A percentile compares a stretch with the other conserved stretches of the same genome.
Conservation (phyloP, 2,888 invertebrate species). For the Neelides folsomi region DNA sequence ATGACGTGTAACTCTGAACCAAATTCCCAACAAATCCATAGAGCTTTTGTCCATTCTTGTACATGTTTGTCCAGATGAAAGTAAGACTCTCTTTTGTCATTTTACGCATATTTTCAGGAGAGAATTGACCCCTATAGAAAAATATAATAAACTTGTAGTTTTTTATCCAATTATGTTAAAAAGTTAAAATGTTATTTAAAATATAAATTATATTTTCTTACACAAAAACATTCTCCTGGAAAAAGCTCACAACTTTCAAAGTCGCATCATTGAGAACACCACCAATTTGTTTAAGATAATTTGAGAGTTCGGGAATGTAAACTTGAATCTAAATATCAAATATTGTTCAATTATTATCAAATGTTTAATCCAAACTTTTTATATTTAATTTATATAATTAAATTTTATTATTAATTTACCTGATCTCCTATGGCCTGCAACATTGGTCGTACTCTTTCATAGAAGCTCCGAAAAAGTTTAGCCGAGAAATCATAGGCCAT, state of each 20-base stretch:
- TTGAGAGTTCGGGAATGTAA: slow-evolving; percentile 31
- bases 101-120: slow-evolving; percentile 30
- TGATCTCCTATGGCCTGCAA: slow-evolving; percentile 30
- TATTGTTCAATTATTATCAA: background rate
- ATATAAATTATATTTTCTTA: slow-evolving; percentile 17
- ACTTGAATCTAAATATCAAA: slow-evolving; percentile 20
- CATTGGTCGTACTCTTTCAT: slow-evolving; percentile 32
- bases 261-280: slow-evolving; percentile 11
- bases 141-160: background rate
- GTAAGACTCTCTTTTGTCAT: slow-evolving; percentile 27
- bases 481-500: slow-evolving; percentile 17
- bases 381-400: no score
- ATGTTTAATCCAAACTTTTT: no score
- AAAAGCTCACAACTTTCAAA: slow-evolving; percentile 12
- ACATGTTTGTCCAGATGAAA: slow-evolving; percentile 27
- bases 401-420: no score
- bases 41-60: slow-evolving; percentile 14
- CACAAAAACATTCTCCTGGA: slow-evolving; percentile 31
- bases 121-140: slow-evolving; percentile 22
- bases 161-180: no score
- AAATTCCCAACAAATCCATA: slow-evolving; percentile 17
- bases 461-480: slow-evolving; percentile 30
- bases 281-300: slow-evolving; percentile 15
- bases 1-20: background rate
- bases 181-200: no score